Evolutionary conservation across 2,113 vertebrate species (phyloP), one percentile per base, ranked within the genome.

Genomic region (Aix galericulata): DNA sequence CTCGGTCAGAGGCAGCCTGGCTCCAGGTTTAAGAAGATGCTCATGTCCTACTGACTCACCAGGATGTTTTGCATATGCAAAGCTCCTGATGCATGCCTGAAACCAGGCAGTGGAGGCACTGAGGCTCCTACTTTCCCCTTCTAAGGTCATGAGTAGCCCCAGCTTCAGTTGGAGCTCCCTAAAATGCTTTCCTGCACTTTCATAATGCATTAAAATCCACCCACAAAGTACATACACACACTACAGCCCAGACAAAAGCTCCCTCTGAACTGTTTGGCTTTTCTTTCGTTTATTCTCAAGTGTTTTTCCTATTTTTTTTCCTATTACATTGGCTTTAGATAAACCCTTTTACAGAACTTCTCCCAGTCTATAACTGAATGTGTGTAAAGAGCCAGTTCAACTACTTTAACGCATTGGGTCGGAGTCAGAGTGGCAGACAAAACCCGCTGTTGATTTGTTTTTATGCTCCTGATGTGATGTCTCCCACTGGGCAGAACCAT

Each of bases 21-120:
- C 63, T 89, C 18, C 11, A 40, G 16, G 11, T 66, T 94, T 60
- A 46, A 63, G 42, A 71, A 72, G 17, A 16, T 3, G 3, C 6
- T 60, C 0, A 1, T 48, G 67, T 62, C 62, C 75, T 44, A 0
- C 18, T 40, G 50, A 32, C 59, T 32, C 40, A 42, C 22, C 42
- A 46, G 59, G 79, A 46, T 1, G 34, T 56, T 86, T 84, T 64
- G 46, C 46, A 4, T 1, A 13, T 0, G 0, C 7, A 14, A 46
- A 23, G 27, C 31, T 86, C 56, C n/a, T 13, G 15, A 32, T 1
- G 3, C 5, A 3, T 17, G 22, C 56, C 60, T 84, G 42, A 34
- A 78, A 11, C 21, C 46, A 60, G 60, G 46, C 29, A 42, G n/a
- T 5, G 1, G 29, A 31, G 0, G 1, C 27, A 8, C 29, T 15